Base-by-base conservation (phyloP, 1,140 invertebrate genomes). In the Wasmannia auropunctata region DNA sequence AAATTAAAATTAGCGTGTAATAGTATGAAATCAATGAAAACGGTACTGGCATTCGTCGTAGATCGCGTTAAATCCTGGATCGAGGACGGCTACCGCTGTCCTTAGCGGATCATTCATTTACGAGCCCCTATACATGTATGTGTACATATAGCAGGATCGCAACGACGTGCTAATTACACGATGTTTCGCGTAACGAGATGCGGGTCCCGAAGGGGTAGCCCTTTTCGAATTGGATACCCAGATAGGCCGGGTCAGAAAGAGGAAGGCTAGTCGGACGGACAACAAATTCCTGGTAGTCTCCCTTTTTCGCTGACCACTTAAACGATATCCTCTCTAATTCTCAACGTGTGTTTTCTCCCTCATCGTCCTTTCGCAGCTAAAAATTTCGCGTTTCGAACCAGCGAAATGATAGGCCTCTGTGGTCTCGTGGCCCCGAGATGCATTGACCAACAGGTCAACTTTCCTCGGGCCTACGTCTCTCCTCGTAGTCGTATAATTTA, bases 111-210 rank as follows among this genome's bases (percentile, higher is more conserved):
- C 63, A 89, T 88, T 88, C 90, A 84, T 91, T 92, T 89, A 91
- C 86, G 85, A 91, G 86, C 91, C 88, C 92, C 88, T 88, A 92
- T 93, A 91, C 86, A 85, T 46, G 67, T 62, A 63, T 84, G 49
- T 63, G 46, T 62, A 62, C 22, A 43, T 58, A 62, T 60, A 85
- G 75, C 77, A 37, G 87, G 85, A 92, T 92, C 87, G 90, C 90
- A 93, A 93, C 92, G 91, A 93, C 91, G 93, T 94, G 94, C 93
- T 94, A 94, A 94, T 94, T 94, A 94, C 93, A 94, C 92, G 93
- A 94, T 92, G 88, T 91, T 94, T 91, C 84, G 92, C 91, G 93
- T 93, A 94, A 94, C 93, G 91, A 94, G 93, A 94, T 94, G 93
- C 93, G 93, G 93, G 93, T 93, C 89, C 88, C 89, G 74, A 90